A percentile compares a stretch with the other conserved stretches of the same genome.
phyloP scores from a whole-genome alignment of 2,113 vertebrate genomes.

The Upupa epops region DNA sequence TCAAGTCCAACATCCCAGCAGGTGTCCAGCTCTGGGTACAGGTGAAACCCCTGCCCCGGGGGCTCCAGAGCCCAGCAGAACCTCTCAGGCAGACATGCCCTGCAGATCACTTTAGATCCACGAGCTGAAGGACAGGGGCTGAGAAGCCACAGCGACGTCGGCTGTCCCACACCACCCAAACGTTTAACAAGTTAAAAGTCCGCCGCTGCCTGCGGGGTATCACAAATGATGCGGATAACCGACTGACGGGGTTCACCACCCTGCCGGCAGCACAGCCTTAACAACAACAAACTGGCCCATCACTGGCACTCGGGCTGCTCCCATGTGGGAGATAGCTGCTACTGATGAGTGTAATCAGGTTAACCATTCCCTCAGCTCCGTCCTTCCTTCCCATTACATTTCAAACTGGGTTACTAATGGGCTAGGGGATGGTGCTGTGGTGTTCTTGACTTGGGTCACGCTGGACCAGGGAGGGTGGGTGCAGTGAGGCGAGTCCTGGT shows the following conservation, averaged over 20 bases:
- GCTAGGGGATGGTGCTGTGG: neutral
- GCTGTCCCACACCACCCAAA: neutral
- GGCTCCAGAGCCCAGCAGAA: neutral
- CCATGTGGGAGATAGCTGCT: constrained; percentile 2
- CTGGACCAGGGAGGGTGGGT: neutral
- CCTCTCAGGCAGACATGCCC: neutral
- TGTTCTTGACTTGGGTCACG: neutral
- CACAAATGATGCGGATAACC: neutral
- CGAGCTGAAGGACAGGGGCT: neutral
- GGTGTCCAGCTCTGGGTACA: neutral
- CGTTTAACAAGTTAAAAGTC: neutral
- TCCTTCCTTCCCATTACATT: neutral
- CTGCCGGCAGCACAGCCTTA: neutral
- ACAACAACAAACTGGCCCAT: neutral
- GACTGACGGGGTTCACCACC: neutral
- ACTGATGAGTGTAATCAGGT: constrained; percentile 47
- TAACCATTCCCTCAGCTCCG: constrained; percentile 41
- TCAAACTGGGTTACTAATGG: constrained; percentile 19
- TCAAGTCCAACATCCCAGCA: neutral
- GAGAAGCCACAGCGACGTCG: neutral
- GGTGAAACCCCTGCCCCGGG: accelerated
- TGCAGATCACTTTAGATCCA: neutral
- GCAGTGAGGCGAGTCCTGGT: neutral
- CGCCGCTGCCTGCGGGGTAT: neutral
- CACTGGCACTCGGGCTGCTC: neutral